Evolutionary conservation across 2,888 invertebrate genomes (phyloP), one percentile per base, ranked within the genome.

Genomic region (Nomada ruficornis): DNA sequence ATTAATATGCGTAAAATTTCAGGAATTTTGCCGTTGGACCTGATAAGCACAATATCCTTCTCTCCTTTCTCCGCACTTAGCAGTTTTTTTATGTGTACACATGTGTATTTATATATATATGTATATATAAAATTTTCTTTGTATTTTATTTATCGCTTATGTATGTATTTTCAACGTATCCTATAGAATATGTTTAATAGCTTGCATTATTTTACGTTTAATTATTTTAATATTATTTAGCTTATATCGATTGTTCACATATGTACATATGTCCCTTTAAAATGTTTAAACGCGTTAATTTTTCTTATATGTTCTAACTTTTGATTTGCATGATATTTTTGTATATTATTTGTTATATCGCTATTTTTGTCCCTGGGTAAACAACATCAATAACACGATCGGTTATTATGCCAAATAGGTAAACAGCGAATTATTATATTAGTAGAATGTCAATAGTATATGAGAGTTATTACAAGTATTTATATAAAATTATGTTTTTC

Each of bases 41-140:
- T 78, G 88, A 90, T 89, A 90, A 88, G 64, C 82, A 88, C 68
- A 90, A 82, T 87, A 85, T 86, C 77, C 82, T 90, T 65, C 86
- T 90, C 70, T 89, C 90, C 71, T 90, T 89, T 74, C 88, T 90
- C 72, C 88, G 88, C 55, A 88, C 86, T 73, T 91, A 90, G 74
- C 81, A 81, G 20, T 82, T 78, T 84, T 57, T 83, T 36, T 63
- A 77, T 83, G 77, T 42, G 26, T 79, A 60, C 67, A 65, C 63
- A 68, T 50, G 13, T 65, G 44, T 74, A 55, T 64, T 20, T 60
- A 68, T 50, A 10, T 65, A 10, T 65, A 26, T 74, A 62, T 70
- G 65, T 69, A 59, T 67, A 54, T 70, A 57, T 20, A 63, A 42
- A 72, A 60, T 57, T 62, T 71, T 62, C 44, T 62, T 63, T 44